phyloP scores from a whole-genome alignment of 2,797 vertebrate genomes.

The Aplochiton taeniatus region DNA sequence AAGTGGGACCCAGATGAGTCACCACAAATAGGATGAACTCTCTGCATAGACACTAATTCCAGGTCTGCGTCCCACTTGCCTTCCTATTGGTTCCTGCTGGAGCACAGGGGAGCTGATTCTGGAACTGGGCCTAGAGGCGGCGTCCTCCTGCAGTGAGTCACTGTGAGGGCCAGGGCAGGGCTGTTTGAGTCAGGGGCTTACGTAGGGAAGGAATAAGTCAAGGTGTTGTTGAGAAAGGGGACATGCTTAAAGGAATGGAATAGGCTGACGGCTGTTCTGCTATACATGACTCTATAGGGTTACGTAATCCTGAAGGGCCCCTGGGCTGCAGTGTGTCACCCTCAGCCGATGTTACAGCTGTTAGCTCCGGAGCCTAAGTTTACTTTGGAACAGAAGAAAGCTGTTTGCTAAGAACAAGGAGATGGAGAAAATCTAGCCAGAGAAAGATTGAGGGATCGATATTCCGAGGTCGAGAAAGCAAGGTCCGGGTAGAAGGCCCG shows the following conservation, averaged over 20 bases:
- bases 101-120: constrained; percentile 19
- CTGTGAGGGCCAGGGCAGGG: constrained; percentile 28
- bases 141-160: constrained; percentile 57
- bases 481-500: constrained; percentile 26
- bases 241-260: constrained; percentile 23
- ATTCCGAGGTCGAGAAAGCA: constrained; percentile 14
- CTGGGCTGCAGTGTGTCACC: constrained; percentile 38
- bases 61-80: constrained; percentile 30
- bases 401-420: no score
- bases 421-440: neutral
- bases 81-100: constrained; percentile 39
- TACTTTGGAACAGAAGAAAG: constrained; percentile 7
- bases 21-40: constrained; percentile 38
- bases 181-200: constrained; percentile 35
- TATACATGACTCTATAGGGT: constrained; percentile 41
- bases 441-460: neutral
- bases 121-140: constrained; percentile 31
- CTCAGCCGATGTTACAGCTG: constrained; percentile 37
- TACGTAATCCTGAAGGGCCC: constrained; percentile 51
- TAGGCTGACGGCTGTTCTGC: constrained; percentile 47
- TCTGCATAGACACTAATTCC: constrained; percentile 42
- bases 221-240: constrained; percentile 23
- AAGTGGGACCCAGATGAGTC: constrained; percentile 50
- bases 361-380: constrained; percentile 37
- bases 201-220: constrained; percentile 16